Base-by-base conservation (phyloP, 2,888 invertebrate species). In the Oithona nana region DNA sequence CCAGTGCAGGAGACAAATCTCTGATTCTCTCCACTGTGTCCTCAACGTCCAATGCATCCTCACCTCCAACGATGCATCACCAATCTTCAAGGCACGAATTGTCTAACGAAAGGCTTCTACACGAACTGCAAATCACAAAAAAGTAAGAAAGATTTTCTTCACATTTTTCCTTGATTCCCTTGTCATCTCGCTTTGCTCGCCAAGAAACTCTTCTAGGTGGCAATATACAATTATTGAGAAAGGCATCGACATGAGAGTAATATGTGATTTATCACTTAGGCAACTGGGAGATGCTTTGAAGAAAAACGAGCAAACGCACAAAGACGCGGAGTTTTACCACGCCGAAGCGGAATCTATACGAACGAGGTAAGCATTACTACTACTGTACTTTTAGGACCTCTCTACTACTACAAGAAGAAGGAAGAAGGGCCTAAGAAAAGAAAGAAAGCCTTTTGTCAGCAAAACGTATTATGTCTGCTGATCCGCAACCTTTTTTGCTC, bases 271-370 rank as follows among this genome's bases (percentile, higher is more conserved):
- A 16, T 39, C n/a, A 16, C 26, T 28, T 28, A 56, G 56, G 56
- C 59, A 59, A 59, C 59, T n/a, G 1, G n/a, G 20, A 26, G 59
- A 59, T 48, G 48, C n/a, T n/a, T 48, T 59, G 26, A 59, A 59
- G 59, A 59, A 59, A 26, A 11, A n/a, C 11, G 59, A 59, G 8
- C 59, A 59, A 59, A 28, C 59, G 13, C 13, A 48, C 22, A 59
- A 59, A 26, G 59, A 59, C 28, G 49, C 28, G 2, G 59, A 59
- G 28, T 59, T 24, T 26, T 59, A 59, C 59, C 30, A 28, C 20
- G 16, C n/a, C 16, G 59, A 59, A 26, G 39, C 59, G 22, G 59
- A 59, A 26, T 26, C 20, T 26, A n/a, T 48, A 8, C 16, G 59
- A 59, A 48, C 48, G 11, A 20, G 59, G 3, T 39, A 39, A 11